phyloP scores from a whole-genome alignment of 2,113 vertebrate species.

The Sander lucioperca region DNA sequence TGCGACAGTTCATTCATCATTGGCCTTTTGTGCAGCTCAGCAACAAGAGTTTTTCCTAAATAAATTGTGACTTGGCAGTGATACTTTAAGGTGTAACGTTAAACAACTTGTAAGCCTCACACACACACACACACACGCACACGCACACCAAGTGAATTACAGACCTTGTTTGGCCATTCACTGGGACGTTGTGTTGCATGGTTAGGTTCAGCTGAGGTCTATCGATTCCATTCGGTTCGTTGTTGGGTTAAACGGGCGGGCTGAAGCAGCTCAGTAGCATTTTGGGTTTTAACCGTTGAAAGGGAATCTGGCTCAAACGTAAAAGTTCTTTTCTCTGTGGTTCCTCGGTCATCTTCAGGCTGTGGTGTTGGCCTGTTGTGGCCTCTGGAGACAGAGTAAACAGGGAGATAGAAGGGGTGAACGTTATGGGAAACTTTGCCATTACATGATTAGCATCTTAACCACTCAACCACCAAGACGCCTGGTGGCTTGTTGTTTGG shows the following conservation, averaged over 20 bases:
- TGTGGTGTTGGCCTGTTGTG: background rate
- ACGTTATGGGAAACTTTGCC: background rate
- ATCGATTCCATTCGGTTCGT: background rate
- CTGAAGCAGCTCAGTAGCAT: background rate
- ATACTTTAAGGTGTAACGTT: background rate
- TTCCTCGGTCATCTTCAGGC: background rate
- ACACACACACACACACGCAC: background rate
- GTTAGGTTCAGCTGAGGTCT: background rate
- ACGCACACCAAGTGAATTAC: background rate
- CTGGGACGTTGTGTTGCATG: background rate
- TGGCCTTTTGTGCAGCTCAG: conserved; percentile 2
- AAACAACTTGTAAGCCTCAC: background rate
- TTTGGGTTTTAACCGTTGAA: background rate
- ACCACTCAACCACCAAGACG: background rate
- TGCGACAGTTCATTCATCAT: background rate
- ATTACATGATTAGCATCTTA: background rate
- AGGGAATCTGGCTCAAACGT: background rate
- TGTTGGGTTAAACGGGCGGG: background rate
- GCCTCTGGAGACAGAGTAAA: background rate
- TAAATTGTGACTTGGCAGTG: background rate
- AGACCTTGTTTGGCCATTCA: background rate
- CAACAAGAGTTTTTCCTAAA: background rate
- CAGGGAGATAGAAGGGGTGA: background rate
- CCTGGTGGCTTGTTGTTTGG: background rate
- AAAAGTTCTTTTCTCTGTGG: background rate